Evolutionary conservation across 2,113 vertebrate species (phyloP).

Genomic region (Chlorodrepanis virens): DNA sequence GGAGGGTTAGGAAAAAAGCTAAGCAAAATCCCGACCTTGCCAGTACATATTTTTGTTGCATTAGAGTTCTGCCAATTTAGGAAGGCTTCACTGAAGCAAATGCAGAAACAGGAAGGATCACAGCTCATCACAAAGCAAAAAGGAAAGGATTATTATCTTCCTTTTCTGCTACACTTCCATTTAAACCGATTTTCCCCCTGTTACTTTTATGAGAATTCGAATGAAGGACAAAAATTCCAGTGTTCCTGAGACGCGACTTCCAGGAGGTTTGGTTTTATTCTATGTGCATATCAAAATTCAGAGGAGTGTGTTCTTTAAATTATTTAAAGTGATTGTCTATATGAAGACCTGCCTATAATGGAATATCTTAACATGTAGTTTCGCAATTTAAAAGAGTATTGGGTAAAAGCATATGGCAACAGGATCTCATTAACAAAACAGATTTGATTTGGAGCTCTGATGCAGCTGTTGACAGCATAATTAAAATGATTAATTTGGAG

Average conservation of each 20-base stretch:
- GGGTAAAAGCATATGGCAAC: not conserved
- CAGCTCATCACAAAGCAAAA: not conserved
- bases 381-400: constrained; percentile 18
- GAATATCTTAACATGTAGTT: not conserved
- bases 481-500: constrained; percentile 75
- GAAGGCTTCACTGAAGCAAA: constrained; percentile 24
- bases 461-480: constrained; percentile 70
- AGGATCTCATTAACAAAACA: constrained; percentile 58
- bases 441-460: constrained; percentile 67
- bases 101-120: constrained; percentile 1
- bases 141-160: not conserved
- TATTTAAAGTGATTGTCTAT: not conserved
- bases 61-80: constrained; percentile 52
- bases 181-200: not conserved
- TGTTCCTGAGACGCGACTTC: not conserved
- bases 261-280: not conserved
- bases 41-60: constrained; percentile 18
- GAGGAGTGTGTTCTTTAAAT: not conserved
- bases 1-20: constrained; percentile 35
- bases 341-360: not conserved
- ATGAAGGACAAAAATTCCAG: not conserved
- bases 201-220: not conserved
- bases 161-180: not conserved
- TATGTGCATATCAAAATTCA: not conserved
- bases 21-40: constrained; percentile 49